Conservation (phyloP, 2,797 vertebrate species). For the Silurus lanzhouensis region DNA sequence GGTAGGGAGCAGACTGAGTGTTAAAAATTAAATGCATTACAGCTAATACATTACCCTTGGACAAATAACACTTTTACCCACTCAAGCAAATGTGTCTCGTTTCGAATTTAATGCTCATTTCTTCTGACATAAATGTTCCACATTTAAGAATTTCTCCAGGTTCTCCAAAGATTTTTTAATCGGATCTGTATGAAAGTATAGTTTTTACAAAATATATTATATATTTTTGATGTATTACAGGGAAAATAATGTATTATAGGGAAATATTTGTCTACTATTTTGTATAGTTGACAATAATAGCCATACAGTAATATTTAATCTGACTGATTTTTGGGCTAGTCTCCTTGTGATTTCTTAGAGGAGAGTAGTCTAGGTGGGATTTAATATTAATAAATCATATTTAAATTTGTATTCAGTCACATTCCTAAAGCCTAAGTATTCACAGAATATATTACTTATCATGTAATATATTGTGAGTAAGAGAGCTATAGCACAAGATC, state of each 20-base stretch:
- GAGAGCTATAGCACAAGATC: not conserved
- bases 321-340: not conserved
- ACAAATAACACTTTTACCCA: slow-evolving; percentile 12
- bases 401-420: not conserved
- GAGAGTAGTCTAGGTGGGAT: not conserved
- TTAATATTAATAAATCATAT: not conserved
- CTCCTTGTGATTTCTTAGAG: not conserved
- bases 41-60: not conserved
- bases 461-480: not conserved
- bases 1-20: not conserved
- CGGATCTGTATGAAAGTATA: not conserved
- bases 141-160: not conserved
- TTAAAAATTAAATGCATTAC: slow-evolving; percentile 10
- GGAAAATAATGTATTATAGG: not conserved
- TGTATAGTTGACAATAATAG: not conserved
- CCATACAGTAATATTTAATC: not conserved
- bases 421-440: not conserved
- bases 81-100: not conserved
- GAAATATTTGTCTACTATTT: not conserved
- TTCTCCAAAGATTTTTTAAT: not conserved
- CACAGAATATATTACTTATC: not conserved
- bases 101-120: not conserved
- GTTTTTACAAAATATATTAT: not conserved
- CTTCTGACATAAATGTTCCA: not conserved
- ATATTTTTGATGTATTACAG: not conserved